phyloP scores from a whole-genome alignment of 2,797 vertebrate genomes.

The Malurus leucopterus region DNA sequence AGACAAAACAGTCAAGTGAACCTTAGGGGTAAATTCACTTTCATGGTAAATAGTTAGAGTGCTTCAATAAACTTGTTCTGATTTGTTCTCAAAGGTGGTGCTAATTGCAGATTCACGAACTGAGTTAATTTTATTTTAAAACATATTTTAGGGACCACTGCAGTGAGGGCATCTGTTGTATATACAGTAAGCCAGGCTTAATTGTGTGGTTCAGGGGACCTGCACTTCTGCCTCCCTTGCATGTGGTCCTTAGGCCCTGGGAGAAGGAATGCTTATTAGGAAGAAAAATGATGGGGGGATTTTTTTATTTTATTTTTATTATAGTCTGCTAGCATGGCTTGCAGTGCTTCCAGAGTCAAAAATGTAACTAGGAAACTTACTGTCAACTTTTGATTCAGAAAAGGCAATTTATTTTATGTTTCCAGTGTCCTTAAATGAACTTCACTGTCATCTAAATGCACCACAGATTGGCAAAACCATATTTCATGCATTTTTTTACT shows the following conservation, averaged over 20 bases:
- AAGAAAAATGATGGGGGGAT: background rate
- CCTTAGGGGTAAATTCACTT: conserved; percentile 40
- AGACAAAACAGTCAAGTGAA: conserved; percentile 52
- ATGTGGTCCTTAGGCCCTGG: background rate
- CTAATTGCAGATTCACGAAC: conserved; percentile 52
- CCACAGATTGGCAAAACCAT: background rate
- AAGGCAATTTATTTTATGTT: background rate
- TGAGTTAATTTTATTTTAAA: conserved; percentile 56
- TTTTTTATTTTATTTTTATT: background rate
- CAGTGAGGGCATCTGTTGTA: conserved; percentile 1
- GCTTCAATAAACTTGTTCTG: conserved; percentile 43
- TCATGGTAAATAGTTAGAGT: conserved; percentile 24
- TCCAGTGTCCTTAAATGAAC: background rate
- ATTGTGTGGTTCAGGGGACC: background rate
- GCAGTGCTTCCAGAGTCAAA: background rate
- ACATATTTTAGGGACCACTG: conserved; percentile 14
- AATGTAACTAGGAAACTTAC: background rate
- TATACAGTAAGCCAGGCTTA: background rate
- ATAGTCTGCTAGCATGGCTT: background rate
- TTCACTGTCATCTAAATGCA: background rate
- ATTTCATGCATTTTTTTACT: background rate
- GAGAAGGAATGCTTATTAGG: background rate
- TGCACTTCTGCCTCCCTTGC: background rate
- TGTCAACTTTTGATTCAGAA: background rate
- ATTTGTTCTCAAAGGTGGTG: conserved; percentile 30